Evolutionary conservation across 2,113 vertebrate genomes (phyloP), one percentile per base, ranked within the genome.

Genomic region (Thunnus maccoyii): DNA sequence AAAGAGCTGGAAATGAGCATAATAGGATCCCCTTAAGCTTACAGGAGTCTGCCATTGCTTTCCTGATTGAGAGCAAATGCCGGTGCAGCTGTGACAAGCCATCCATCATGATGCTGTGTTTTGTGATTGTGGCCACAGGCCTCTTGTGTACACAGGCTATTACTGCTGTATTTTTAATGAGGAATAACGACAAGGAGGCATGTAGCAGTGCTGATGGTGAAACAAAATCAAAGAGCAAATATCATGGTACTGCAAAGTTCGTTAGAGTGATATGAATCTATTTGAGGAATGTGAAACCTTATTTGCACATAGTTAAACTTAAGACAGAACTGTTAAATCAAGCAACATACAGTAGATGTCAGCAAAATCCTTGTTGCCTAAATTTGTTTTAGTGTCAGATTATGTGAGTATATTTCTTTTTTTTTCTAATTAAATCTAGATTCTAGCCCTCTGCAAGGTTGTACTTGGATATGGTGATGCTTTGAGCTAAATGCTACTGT

Each of bases 81-180:
- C 62, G 14, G 17, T 47, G 27, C 22, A 5, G 15, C 47, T 44
- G 15, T 79, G 80, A 89, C 80, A 57, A 32, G 41, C 18, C 11
- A 83, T 87, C 77, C 77, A 75, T 86, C 80, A 77, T 3, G 1
- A 30, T 9, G 13, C 22, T 2, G 10, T 25, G 68, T 61, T 67
- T 16, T 50, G 30, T 20, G 47, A 58, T 64, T 50, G 25, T 70
- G 10, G 58, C 83, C 63, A 58, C 60, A 58, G 76, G 82, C 86
- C 22, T 11, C 20, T 22, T 17, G 74, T 46, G 57, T 13, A 22
- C 20, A 25, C 3, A 2, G 20, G 16, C 70, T 47, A 27, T n/a
- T 67, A 27, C 65, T 68, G 71, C 64, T 85, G 76, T 27, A 77
- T 80, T 78, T 76, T 66, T 79, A 80, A 85, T 82, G 71, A 83